These are phyloP conservation scores for Phyllostomus hastatus DNA, from an alignment of 2,113 vertebrate species.

Conservation along the genomic window DNA sequence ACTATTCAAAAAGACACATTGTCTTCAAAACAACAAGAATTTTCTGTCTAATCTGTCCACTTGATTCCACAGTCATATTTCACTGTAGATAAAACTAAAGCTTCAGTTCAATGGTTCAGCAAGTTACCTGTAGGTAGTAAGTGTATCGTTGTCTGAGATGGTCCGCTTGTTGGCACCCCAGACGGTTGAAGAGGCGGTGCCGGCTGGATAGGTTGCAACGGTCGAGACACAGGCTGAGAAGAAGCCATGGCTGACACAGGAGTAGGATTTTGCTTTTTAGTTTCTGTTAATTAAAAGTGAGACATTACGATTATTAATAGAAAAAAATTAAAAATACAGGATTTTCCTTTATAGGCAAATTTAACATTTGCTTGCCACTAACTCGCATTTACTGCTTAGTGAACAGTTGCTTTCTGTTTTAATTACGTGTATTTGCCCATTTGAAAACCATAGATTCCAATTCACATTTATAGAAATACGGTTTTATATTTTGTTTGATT, in stretches of 20 bases:
- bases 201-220: slow-evolving; percentile 78
- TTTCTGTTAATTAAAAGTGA: slow-evolving; percentile 71
- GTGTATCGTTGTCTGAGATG: slow-evolving; percentile 85
- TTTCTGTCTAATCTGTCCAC: background rate
- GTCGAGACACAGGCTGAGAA: slow-evolving; percentile 75
- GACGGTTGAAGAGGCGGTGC: slow-evolving; percentile 76
- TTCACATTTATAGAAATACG: background rate
- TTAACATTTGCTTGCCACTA: background rate
- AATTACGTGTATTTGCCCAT: background rate
- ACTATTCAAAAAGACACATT: background rate
- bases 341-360: background rate
- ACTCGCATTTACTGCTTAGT: background rate
- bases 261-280: slow-evolving; percentile 78
- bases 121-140: slow-evolving; percentile 83
- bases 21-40: background rate
- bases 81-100: background rate
- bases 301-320: background rate
- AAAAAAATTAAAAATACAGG: background rate
- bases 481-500: background rate
- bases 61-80: background rate
- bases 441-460: slow-evolving; percentile 32
- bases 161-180: slow-evolving; percentile 80
- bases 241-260: slow-evolving; percentile 64
- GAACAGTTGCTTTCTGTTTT: background rate
- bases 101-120: background rate